Base-by-base conservation (phyloP, 1,140 invertebrate genomes). In the Drosophila nigrodunni region DNA sequence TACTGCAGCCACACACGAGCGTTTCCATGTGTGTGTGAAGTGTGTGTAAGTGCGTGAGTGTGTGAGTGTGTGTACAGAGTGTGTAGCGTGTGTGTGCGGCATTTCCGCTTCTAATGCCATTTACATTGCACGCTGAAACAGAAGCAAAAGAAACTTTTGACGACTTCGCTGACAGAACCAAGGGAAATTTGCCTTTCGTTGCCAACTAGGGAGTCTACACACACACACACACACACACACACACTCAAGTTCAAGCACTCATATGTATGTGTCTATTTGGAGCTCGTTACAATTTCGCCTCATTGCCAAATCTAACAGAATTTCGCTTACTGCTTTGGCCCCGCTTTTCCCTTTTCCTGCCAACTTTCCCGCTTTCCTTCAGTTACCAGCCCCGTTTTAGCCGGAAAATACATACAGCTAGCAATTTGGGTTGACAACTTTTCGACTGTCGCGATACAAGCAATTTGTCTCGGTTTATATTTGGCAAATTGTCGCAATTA, bases 401-500 rank as follows among this genome's bases (percentile, higher is more conserved):
- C 64, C 64, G 55, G 64, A 52, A 68, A 67, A 54, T 39, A 73
- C 49, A 67, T 60, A 50, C 47, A 60, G 55, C 49, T 25, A 74
- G 57, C 82, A 87, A 86, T 87, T 86, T 79, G 78, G 52, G 59
- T 78, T 78, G 82, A 86, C 71, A 65, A 87, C 67, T 86, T 87
- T 81, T 67, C 68, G 78, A 79, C 67, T 73, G 70, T 52, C 50
- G 76, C 82, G 68, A 73, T 87, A 86, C 79, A 69, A 69, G 72
- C 55, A 86, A 86, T 79, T 86, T 87, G 82, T 77, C 64, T 58
- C 58, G 69, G 58, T 39, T 66, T 78, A 71, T 75, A 66, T 75
- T 71, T 71, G 52, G 61, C 80, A 87, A 87, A 87, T 87, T 87
- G 85, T 64, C 72, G 80, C 80, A 87, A 83, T 88, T 83, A 88